Conservation (phyloP, 2,113 vertebrate species). For the Miniopterus natalensis region DNA sequence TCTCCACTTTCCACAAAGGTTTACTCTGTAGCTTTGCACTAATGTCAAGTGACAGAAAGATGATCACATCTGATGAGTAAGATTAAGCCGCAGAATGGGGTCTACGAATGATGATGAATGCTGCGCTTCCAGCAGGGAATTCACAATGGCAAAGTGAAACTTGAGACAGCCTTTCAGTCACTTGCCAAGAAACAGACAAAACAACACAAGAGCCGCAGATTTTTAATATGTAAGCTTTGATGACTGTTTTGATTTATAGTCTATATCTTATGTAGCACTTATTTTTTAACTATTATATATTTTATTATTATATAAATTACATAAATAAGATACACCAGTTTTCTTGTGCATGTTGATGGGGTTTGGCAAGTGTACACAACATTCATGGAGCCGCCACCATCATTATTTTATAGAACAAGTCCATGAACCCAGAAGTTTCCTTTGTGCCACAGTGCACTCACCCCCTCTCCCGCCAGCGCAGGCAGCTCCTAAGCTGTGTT, state of each 20-base stretch:
- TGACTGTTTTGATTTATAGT: not conserved
- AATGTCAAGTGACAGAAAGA: constrained; percentile 77
- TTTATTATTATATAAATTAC: not conserved
- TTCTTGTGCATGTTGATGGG: not conserved
- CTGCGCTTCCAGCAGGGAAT: constrained; percentile 12
- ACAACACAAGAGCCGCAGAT: not conserved
- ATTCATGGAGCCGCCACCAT: not conserved
- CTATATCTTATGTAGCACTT: not conserved
- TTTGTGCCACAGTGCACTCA: not conserved
- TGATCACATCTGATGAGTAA: constrained; percentile 76
- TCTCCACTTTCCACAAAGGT: constrained; percentile 64
- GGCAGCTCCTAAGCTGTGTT: not conserved
- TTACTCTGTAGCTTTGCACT: constrained; percentile 62
- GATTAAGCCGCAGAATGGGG: constrained; percentile 65
- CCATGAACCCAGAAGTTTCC: not conserved
- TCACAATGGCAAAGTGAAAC: not conserved
- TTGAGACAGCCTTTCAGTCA: not conserved
- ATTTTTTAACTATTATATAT: not conserved
- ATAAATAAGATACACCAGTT: not conserved
- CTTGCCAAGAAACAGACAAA: not conserved
- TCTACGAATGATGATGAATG: constrained; percentile 72
- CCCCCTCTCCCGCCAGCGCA: not conserved
- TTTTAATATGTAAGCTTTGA: constrained; percentile 6
- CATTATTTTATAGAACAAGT: not conserved
- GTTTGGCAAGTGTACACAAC: not conserved